Evolutionary conservation across 2,113 vertebrate species (phyloP).

Genomic region (Petroica traversi): DNA sequence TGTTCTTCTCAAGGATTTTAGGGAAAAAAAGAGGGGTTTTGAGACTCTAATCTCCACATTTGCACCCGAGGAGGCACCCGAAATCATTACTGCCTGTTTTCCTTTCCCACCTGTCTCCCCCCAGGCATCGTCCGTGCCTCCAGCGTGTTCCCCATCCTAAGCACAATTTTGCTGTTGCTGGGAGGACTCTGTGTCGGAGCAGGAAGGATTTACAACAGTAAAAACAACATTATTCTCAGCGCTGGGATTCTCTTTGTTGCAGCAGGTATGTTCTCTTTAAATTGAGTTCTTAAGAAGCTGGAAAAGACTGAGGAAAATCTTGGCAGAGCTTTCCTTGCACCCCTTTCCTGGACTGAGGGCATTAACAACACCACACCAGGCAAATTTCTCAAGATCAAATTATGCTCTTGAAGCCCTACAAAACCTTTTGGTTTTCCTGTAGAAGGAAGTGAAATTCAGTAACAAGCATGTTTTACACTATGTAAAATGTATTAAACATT

Average conservation of each 20-base stretch:
- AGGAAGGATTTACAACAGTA: slow-evolving; percentile 90
- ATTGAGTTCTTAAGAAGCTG: background rate
- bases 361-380: background rate
- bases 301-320: background rate
- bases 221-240: slow-evolving; percentile 93
- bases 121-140: slow-evolving; percentile 95
- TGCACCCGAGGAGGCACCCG: background rate
- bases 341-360: background rate
- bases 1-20: background rate
- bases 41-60: background rate
- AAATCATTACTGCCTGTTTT: background rate
- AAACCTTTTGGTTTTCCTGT: background rate
- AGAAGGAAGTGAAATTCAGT: background rate
- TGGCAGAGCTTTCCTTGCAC: background rate
- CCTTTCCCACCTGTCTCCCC: background rate
- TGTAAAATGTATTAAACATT: background rate
- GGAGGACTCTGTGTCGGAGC: slow-evolving; percentile 91
- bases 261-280: slow-evolving; percentile 81
- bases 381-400: background rate
- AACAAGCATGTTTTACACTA: background rate
- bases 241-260: slow-evolving; percentile 97
- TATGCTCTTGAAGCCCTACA: background rate
- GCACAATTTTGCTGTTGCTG: slow-evolving; percentile 88
- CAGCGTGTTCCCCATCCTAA: slow-evolving; percentile 96
- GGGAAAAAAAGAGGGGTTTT: background rate